Conservation (phyloP, 2,888 invertebrate genomes). For the Temnothorax rugatulus region DNA sequence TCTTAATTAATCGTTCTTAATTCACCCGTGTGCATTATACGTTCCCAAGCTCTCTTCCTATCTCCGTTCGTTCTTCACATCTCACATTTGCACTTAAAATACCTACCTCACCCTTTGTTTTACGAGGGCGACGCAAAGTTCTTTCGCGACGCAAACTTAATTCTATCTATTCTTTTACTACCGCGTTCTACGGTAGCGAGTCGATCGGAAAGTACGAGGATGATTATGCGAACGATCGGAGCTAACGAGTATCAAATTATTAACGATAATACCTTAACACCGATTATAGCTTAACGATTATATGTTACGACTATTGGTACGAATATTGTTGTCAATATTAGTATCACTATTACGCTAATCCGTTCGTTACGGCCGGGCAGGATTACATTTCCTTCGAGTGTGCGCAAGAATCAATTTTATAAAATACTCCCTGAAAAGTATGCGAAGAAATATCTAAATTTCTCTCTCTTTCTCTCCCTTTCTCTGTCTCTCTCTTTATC, state of each 20-base stretch:
- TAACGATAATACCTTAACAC: slow-evolving; percentile 50
- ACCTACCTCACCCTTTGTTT: background rate
- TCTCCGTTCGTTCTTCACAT: slow-evolving; percentile 27
- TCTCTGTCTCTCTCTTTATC: background rate
- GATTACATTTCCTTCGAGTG: slow-evolving; percentile 58
- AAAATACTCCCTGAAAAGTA: slow-evolving; percentile 56
- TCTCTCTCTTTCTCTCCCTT: background rate
- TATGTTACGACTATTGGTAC: slow-evolving; percentile 28
- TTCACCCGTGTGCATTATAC: background rate
- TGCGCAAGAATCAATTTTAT: slow-evolving; percentile 53
- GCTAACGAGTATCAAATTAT: slow-evolving; percentile 68
- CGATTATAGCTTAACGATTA: slow-evolving; percentile 57
- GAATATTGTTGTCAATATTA: slow-evolving; percentile 9
- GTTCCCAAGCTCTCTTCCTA: background rate
- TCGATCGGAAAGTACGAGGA: slow-evolving; percentile 37
- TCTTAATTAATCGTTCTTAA: slow-evolving; percentile 7
- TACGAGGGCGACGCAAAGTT: background rate
- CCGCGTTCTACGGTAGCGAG: slow-evolving; percentile 13
- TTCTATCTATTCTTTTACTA: background rate
- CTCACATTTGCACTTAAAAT: background rate
- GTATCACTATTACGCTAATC: slow-evolving; percentile 46
- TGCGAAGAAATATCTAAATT: slow-evolving; percentile 8
- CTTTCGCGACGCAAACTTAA: too few relatives aligned
- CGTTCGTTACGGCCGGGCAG: slow-evolving; percentile 26
- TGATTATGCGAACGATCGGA: slow-evolving; percentile 51